Percentiles rank a stretch among this genome's conserved stretches.
Conservation (phyloP, 2,113 vertebrate species). For the Chaetorhynchus papuensis region DNA sequence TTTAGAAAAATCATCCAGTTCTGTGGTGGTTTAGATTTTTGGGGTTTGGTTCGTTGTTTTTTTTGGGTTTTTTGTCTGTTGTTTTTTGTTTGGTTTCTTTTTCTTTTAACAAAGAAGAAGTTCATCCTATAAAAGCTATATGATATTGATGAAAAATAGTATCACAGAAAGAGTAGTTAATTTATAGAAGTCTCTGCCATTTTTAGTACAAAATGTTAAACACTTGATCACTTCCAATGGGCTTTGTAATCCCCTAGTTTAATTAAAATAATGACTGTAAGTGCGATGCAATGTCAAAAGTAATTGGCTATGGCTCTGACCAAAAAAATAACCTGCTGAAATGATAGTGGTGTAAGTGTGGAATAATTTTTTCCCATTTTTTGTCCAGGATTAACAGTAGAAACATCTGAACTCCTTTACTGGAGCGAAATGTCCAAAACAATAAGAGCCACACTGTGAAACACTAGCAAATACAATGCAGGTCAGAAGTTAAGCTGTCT, state of each 20-base stretch:
- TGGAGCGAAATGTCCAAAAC: background rate
- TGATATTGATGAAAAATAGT: background rate
- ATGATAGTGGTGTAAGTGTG: background rate
- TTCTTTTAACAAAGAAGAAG: background rate
- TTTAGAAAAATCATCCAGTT: background rate
- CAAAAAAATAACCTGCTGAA: background rate
- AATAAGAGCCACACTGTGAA: background rate
- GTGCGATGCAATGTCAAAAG: background rate
- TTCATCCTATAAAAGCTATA: background rate
- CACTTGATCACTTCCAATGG: background rate
- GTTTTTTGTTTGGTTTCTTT: background rate
- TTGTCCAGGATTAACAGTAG: background rate
- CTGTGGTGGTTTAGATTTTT: background rate
- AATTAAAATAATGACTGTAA: background rate
- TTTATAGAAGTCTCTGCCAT: background rate
- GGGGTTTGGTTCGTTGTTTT: rapidly evolving
- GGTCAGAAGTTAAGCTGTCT: background rate
- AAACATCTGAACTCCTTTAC: background rate
- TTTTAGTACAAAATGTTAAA: background rate
- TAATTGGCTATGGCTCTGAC: background rate
- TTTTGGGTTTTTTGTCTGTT: background rate
- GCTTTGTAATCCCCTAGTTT: background rate
- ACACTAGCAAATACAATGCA: background rate
- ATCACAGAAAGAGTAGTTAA: background rate
- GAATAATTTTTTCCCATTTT: background rate